Evolutionary conservation across 1,140 invertebrate species (phyloP), one percentile per base, ranked within the genome.

Genomic region (Cardiocondyla obscurior): DNA sequence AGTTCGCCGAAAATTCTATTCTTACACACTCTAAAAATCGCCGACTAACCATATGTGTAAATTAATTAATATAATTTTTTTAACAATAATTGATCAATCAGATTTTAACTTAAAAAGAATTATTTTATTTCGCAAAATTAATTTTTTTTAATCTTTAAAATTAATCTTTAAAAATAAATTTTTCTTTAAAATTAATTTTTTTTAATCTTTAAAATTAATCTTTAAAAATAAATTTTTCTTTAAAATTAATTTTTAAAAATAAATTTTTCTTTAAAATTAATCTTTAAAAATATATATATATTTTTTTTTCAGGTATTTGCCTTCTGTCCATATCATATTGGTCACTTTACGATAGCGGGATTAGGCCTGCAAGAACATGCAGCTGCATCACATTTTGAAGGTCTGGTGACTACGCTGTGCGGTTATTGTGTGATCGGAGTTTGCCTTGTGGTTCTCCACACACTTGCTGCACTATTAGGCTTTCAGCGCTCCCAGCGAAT

Each of bases 311-410:
- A 93, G 93, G 95, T 98, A 89, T 96, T 98, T 95, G 99, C 99
- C 46, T 99, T 99, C 90, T 98, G 97, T 90, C 99, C 99, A 0
- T 99, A 99, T 90, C 98, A 99, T 89, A 98, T 99, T 94, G 99
- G 99, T 2, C 96, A 97, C 85, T 96, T 97, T 83, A 96, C 97
- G 19, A 95, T 99, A 55, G 95, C 95, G 16, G 95, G 96, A 33
- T 95, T 98, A 82, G 96, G 97, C 62, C 93, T 98, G 73, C 95
- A 97, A 89, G 96, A 97, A 70, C 95, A 97, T 89, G 96, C 96
- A 60, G 96, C 94, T 0, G 95, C 97, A 1, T 96, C 97, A 6
- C 98, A 99, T 91, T 99, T 99, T 94, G 98, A 99, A 90, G 98
- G 98, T 0, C 93, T 99, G 3, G 93, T 99, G 33, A 99, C 98